phyloP scores from a whole-genome alignment of 2,888 invertebrate species.

The Alcis repandata region DNA sequence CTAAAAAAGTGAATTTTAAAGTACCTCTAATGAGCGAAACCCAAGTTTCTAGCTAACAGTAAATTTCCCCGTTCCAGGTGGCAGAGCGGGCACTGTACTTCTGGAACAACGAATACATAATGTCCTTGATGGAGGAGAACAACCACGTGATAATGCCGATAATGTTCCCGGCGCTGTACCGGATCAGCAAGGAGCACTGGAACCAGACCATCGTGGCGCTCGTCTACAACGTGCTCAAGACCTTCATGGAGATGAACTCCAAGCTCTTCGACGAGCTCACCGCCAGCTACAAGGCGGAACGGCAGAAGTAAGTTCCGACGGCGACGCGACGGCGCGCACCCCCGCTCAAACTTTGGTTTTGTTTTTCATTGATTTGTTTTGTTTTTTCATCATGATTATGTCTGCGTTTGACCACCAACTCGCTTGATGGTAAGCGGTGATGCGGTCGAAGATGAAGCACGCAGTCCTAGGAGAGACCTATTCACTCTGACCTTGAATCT shows the following conservation, averaged over 20 bases:
- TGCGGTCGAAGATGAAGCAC: no score
- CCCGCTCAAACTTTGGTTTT: no score
- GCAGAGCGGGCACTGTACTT: conserved; percentile 99
- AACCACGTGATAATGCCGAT: conserved; percentile 99
- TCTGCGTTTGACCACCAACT: no score
- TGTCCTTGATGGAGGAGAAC: conserved; percentile 99
- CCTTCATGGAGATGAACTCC: conserved; percentile 99
- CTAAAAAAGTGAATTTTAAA: no score
- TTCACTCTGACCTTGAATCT: no score
- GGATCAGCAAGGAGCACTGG: conserved; percentile 99
- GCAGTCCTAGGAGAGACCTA: no score
- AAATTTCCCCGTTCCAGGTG: conserved; percentile 94
- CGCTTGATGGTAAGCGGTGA: no score
- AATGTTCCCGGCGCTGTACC: conserved; percentile 99
- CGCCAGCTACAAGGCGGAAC: conserved; percentile 99
- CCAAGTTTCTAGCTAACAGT: no score
- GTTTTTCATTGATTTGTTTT: no score
- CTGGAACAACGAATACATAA: conserved; percentile 99
- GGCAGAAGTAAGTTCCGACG: conserved; percentile 95
- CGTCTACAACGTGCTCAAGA: conserved; percentile 99
- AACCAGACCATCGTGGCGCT: conserved; percentile 99
- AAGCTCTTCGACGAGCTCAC: conserved; percentile 99
- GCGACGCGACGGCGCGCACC: background rate
- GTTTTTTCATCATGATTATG: no score
- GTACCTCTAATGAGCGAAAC: no score